phyloP scores from a whole-genome alignment of 2,888 invertebrate species.

The Morpho achilles region DNA sequence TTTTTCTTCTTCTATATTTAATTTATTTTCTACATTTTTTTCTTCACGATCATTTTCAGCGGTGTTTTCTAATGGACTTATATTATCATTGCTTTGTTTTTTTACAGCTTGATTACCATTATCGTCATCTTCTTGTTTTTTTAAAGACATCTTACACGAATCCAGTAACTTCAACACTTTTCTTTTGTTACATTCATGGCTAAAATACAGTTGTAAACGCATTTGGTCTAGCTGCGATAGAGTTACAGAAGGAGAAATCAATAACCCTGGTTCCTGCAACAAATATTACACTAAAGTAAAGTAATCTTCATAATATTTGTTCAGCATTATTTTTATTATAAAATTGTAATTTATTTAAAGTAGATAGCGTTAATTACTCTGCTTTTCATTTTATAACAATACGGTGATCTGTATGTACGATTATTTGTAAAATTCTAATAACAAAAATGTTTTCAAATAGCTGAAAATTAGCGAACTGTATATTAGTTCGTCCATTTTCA shows the following conservation, averaged over 20 bases:
- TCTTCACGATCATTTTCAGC: constrained; percentile 5
- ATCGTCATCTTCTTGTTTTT: background rate
- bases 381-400: too few species aligned
- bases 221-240: constrained; percentile 55
- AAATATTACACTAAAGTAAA: too few species aligned
- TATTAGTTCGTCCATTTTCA: too few species aligned
- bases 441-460: too few species aligned
- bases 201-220: constrained; percentile 49
- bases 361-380: too few species aligned
- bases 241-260: constrained; percentile 41
- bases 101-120: background rate
- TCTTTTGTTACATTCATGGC: constrained; percentile 55
- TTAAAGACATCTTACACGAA: constrained; percentile 40
- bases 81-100: constrained; percentile 2
- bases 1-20: background rate
- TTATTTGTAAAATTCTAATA: too few species aligned
- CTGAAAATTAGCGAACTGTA: too few species aligned
- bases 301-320: too few species aligned
- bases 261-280: constrained; percentile 47
- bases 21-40: background rate
- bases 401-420: too few species aligned
- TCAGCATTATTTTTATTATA: too few species aligned
- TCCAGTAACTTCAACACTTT: constrained; percentile 44
- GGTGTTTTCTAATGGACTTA: background rate
- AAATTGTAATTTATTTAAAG: too few species aligned